These are phyloP conservation scores for Mamestra configurata DNA, from an alignment of 1,140 invertebrate genomes.

Conservation along the genomic window DNA sequence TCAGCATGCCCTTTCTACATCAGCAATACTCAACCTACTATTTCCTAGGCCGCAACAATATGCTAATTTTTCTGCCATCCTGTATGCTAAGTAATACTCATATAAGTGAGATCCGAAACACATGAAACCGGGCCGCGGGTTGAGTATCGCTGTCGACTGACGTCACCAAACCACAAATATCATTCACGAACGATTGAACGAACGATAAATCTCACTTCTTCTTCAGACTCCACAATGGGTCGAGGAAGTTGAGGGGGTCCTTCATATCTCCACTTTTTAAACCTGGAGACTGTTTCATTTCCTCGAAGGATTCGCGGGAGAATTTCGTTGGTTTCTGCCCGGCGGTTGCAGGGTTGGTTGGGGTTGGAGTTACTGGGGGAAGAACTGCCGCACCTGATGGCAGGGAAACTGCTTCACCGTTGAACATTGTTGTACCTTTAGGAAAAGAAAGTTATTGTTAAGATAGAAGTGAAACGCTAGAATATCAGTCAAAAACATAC, in stretches of 20 bases:
- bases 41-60: background rate
- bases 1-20: background rate
- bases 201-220: slow-evolving; percentile 75
- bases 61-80: background rate
- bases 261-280: slow-evolving; percentile 87
- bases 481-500: no score
- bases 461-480: no score
- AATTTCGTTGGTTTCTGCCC: slow-evolving; percentile 67
- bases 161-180: background rate
- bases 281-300: slow-evolving; percentile 84
- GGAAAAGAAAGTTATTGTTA: background rate
- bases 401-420: slow-evolving; percentile 81
- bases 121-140: slow-evolving; percentile 1
- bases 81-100: slow-evolving; percentile 9
- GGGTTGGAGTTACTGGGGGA: slow-evolving; percentile 67
- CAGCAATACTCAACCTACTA: slow-evolving; percentile 21
- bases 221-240: slow-evolving; percentile 89
- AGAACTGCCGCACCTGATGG: slow-evolving; percentile 76
- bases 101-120: slow-evolving; percentile 14
- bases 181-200: background rate
- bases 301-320: slow-evolving; percentile 86
- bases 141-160: slow-evolving; percentile 21
- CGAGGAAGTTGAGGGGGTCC: slow-evolving; percentile 88
- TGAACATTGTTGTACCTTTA: slow-evolving; percentile 82
- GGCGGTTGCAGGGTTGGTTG: slow-evolving; percentile 56